phyloP scores from a whole-genome alignment of 1,140 invertebrate species.

The Babylonia areolata region DNA sequence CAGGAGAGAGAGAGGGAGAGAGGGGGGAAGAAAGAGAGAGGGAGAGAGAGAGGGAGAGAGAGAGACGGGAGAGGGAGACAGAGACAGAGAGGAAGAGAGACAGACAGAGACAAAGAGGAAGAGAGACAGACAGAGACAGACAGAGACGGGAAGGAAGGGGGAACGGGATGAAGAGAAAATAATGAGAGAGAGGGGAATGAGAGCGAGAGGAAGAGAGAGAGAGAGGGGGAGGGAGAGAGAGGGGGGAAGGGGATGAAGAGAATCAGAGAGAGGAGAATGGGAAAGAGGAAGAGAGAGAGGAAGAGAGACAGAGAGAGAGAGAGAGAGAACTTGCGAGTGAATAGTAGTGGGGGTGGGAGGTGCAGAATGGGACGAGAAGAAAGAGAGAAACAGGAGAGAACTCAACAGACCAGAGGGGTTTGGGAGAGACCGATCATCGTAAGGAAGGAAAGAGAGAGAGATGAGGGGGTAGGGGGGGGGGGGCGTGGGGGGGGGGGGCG shows the following conservation, averaged over 20 bases:
- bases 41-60: neutral
- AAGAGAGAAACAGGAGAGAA: neutral
- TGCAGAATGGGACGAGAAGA: neutral
- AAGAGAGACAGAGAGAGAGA: neutral
- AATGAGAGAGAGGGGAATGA: neutral
- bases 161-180: neutral
- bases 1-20: conserved; percentile 16
- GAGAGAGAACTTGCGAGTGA: neutral
- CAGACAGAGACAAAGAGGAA: neutral
- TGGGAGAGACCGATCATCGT: too few relatives aligned
- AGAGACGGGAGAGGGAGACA: neutral
- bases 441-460: too few relatives aligned
- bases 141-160: neutral
- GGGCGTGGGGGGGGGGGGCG: too few relatives aligned
- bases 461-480: too few relatives aligned
- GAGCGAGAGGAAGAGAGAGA: neutral
- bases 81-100: neutral
- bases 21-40: neutral
- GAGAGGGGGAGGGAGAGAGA: neutral
- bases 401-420: too few relatives aligned
- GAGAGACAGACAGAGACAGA: neutral
- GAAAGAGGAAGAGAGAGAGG: neutral
- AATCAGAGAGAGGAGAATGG: neutral
- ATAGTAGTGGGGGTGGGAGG: too few relatives aligned
- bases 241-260: neutral